phyloP scores from a whole-genome alignment of 2,113 vertebrate genomes.

The Hyaena hyaena region DNA sequence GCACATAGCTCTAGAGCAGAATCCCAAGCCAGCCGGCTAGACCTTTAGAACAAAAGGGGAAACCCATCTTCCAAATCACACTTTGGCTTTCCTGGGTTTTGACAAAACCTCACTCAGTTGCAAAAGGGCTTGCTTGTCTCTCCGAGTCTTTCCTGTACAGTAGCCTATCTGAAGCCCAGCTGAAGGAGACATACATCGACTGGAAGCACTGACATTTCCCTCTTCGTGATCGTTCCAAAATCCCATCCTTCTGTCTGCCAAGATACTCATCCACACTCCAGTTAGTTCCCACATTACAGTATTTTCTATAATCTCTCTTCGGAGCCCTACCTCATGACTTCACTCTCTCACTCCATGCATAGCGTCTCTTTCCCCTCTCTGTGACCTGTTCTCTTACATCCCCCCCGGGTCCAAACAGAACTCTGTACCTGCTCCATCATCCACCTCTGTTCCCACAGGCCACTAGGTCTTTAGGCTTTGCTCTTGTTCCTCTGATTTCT shows the following conservation, averaged over 20 bases:
- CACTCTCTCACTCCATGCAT: accelerated
- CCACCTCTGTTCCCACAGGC: not conserved
- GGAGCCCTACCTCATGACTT: not conserved
- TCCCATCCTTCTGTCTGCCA: not conserved
- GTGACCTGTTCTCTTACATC: not conserved
- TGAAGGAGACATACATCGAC: not conserved
- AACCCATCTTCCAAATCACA: not conserved
- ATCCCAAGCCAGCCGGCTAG: not conserved
- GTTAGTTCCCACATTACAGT: not conserved
- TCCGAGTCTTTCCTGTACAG: not conserved
- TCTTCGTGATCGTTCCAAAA: not conserved
- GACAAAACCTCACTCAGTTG: not conserved
- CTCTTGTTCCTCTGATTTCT: not conserved
- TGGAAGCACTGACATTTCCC: not conserved
- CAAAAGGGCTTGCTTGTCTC: not conserved
- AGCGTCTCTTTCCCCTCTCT: not conserved
- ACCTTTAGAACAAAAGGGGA: not conserved
- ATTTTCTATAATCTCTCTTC: not conserved
- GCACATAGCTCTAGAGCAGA: not conserved
- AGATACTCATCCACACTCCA: not conserved
- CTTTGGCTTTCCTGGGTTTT: not conserved
- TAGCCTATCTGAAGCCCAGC: not conserved
- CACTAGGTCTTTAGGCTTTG: not conserved
- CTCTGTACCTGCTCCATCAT: not conserved
- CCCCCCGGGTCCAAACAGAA: not conserved